A percentile compares a stretch with the other conserved stretches of the same genome.
These are phyloP conservation scores for Ditylenchus dipsaci DNA, from an alignment of 1,140 invertebrate genomes.

Conservation along the genomic window DNA sequence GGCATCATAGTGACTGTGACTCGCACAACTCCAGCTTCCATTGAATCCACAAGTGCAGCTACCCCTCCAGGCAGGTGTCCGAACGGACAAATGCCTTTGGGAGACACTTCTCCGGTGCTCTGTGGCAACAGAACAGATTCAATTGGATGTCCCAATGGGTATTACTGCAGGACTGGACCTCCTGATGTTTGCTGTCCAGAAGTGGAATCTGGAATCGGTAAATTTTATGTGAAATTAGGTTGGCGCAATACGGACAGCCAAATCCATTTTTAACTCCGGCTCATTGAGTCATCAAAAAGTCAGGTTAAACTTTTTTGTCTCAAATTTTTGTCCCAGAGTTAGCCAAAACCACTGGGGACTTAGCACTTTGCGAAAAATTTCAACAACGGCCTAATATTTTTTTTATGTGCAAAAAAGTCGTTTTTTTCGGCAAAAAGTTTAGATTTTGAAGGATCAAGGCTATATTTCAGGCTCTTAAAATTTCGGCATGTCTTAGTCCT, in stretches of 20 bases:
- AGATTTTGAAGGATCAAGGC: no score
- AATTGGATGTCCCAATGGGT: slow-evolving; percentile 55
- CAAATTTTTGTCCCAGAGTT: no score
- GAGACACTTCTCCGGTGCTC: slow-evolving; percentile 52
- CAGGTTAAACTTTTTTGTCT: slow-evolving; percentile 3
- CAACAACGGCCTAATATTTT: no score
- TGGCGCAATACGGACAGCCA: neutral
- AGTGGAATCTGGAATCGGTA: neutral
- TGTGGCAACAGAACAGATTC: slow-evolving; percentile 56
- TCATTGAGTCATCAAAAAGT: slow-evolving; percentile 8
- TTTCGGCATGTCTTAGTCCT: no score
- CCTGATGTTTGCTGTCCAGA: slow-evolving; percentile 55
- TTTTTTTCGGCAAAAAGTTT: no score
- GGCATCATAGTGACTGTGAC: neutral
- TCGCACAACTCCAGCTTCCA: neutral
- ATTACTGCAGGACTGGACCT: slow-evolving; percentile 50
- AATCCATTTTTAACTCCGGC: no score
- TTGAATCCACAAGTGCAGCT: slow-evolving; percentile 10
- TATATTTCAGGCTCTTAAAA: no score
- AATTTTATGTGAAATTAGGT: neutral
- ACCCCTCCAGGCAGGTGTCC: slow-evolving; percentile 51
- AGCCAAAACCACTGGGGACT: no score
- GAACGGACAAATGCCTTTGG: slow-evolving; percentile 43
- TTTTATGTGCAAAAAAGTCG: no score
- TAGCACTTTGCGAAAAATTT: no score